Evolutionary conservation across 2,888 invertebrate genomes (phyloP), one percentile per base, ranked within the genome.

Genomic region (Machimus rusticus): DNA sequence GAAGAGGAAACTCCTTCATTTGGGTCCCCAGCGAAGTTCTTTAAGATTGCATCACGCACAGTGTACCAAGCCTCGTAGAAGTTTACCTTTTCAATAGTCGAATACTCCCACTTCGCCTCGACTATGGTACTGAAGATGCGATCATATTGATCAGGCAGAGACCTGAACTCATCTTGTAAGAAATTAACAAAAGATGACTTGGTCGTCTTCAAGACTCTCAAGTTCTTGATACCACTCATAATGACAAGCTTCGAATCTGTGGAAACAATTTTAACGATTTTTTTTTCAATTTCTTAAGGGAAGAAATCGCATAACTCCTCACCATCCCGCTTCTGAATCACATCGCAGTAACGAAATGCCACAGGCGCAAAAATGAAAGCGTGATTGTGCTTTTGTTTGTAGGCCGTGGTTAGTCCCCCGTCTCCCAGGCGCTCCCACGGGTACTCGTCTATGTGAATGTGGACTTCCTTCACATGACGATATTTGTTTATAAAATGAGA

Each of bases 151-250:
- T 97, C 96, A 0, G 96, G 94, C 28, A 97, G 93, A 0, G 96
- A 96, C 37, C 96, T 95, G 91, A 95, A 97, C 90, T 96, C 96
- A 90, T 97, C 97, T 91, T 95, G 94, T 31, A 96, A 95, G 90
- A 97, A 97, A 91, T 96, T 96, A 2, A 95, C 95, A 91, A 97
- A 97, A 0, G 96, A 95, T 0, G 97, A 97, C 91, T 97, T 96
- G 0, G 97, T 97, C 0, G 97, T 97, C 92, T 97, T 97, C 88
- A 97, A 92, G 0, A 97, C 95, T 66, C 96, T 94, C 31, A 97
- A 93, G 31, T 95, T 95, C 89, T 94, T 95, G 86, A 97, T 92
- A 9, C 96, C 96, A 9, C 95, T 95, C 86, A 94, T 94, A 76
- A 96, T 94, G 87, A 93, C 93, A 9, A 95, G 94, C 12, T 90